These are phyloP conservation scores for Petrosia ficiformis DNA, from an alignment of 37 sponge, comb jelly and placozoan species.

Conservation along the genomic window DNA sequence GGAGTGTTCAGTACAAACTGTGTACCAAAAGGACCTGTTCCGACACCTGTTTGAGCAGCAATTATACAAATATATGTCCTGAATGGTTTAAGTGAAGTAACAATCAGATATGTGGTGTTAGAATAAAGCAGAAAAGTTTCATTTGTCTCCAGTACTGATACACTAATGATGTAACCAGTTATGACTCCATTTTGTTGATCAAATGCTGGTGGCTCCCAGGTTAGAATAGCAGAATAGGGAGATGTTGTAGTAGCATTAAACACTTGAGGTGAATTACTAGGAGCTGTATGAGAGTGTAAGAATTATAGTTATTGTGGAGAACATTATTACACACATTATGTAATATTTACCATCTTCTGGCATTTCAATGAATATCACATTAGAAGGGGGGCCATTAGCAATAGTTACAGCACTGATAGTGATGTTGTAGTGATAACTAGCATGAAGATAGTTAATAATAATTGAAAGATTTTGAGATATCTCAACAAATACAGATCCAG, in stretches of 20 bases:
- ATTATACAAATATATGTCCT: background rate
- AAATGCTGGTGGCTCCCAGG: conserved; percentile 36
- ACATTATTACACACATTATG: too few relatives aligned
- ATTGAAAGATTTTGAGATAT: background rate
- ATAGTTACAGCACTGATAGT: conserved; percentile 1
- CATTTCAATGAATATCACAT: background rate
- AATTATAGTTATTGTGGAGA: too few relatives aligned
- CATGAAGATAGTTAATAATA: background rate
- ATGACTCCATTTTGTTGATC: conserved; percentile 43
- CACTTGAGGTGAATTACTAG: conserved; percentile 14
- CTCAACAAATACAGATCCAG: background rate
- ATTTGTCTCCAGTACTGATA: conserved; percentile 17
- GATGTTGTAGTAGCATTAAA: conserved; percentile 3
- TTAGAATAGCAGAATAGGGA: conserved; percentile 4
- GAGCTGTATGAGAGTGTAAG: too few relatives aligned
- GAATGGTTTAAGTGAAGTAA: background rate
- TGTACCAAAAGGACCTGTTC: conserved; percentile 4
- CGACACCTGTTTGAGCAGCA: conserved; percentile 9
- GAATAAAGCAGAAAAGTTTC: background rate
- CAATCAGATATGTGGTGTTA: background rate
- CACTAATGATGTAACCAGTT: conserved; percentile 20
- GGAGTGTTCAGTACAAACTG: background rate
- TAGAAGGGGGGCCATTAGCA: background rate
- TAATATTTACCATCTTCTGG: background rate
- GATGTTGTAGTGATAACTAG: background rate